Evolutionary conservation across 2,113 vertebrate genomes (phyloP).

Genomic region (Galemys pyrenaicus): DNA sequence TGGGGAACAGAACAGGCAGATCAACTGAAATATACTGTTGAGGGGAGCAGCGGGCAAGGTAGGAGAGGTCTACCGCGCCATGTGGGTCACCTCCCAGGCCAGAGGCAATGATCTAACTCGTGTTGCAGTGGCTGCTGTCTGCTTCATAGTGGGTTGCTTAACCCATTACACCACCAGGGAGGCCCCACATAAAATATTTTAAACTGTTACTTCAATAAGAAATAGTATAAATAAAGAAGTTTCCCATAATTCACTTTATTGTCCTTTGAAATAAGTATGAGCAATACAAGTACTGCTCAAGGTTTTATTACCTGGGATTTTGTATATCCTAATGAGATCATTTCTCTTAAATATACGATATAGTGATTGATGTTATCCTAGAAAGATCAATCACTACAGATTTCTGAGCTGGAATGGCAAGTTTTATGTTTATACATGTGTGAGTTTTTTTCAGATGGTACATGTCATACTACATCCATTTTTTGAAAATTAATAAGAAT

Average conservation of each 20-base stretch:
- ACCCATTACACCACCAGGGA: no score
- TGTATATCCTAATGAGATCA: background rate
- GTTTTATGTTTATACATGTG: background rate
- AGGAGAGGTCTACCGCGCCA: no score
- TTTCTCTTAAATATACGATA: background rate
- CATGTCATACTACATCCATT: background rate
- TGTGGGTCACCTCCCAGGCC: no score
- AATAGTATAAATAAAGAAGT: background rate
- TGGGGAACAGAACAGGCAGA: no score
- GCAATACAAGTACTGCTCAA: rapidly evolving
- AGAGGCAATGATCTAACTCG: no score
- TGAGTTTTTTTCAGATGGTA: background rate
- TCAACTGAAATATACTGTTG: no score
- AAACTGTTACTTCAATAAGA: background rate
- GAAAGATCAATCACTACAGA: background rate
- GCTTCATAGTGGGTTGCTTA: no score
- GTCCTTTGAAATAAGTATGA: background rate
- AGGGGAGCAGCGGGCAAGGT: no score
- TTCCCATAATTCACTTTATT: background rate
- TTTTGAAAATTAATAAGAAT: background rate
- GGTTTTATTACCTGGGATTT: background rate
- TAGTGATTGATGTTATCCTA: background rate
- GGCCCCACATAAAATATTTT: no score
- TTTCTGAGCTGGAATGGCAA: background rate
- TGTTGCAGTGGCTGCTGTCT: no score